Percentiles rank a stretch among this genome's conserved stretches.
Conservation (phyloP, 2,888 invertebrate species). For the Dysmachus trigonus region DNA sequence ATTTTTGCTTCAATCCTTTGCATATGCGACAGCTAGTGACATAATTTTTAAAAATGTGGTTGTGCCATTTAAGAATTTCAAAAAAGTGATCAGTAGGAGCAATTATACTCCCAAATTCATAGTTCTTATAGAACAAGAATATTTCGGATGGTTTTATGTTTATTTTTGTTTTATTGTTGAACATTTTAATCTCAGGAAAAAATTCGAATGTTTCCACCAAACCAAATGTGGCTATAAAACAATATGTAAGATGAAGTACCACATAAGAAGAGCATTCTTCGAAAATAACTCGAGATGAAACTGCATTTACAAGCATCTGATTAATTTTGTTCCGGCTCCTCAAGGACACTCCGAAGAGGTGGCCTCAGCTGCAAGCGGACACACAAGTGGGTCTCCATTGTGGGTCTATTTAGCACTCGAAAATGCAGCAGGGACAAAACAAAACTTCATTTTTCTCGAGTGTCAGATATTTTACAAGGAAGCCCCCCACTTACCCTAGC, state of each 20-base stretch:
- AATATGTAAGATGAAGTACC: background rate
- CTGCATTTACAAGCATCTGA: background rate
- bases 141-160: too few species aligned
- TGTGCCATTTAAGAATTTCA: too few species aligned
- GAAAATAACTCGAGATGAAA: background rate
- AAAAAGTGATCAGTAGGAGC: too few species aligned
- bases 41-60: too few species aligned
- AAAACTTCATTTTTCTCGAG: conserved; percentile 7
- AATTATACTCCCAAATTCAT: too few species aligned
- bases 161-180: too few species aligned
- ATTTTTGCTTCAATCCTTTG: too few species aligned
- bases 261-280: background rate
- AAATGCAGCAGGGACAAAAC: conserved; percentile 13
- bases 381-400: background rate
- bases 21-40: too few species aligned
- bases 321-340: background rate
- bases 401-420: background rate
- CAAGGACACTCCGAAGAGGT: background rate
- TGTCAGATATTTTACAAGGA: conserved; percentile 28
- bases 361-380: background rate
- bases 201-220: too few species aligned
- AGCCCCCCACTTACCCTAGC: conserved; percentile 8
- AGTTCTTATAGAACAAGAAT: too few species aligned
- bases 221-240: background rate
- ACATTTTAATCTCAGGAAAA: too few species aligned